Percentiles rank a stretch among this genome's conserved stretches.
These are phyloP conservation scores for Eumacrocentrus americanus DNA, from an alignment of 2,888 invertebrate species.

Conservation along the genomic window DNA sequence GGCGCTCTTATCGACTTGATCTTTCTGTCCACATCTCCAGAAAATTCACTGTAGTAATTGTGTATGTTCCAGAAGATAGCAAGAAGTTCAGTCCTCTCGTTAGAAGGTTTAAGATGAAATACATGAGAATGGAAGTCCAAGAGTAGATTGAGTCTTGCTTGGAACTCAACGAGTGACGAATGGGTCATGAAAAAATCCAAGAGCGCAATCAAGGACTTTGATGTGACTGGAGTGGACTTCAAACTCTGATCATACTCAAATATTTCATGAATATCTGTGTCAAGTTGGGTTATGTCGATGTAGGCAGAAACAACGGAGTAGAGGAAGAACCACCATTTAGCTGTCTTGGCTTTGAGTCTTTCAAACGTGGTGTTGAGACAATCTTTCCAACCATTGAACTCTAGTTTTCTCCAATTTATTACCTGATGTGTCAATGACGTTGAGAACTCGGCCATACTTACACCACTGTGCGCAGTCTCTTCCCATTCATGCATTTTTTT, in stretches of 20 bases:
- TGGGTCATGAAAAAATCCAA: conserved; percentile 84
- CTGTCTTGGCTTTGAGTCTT: conserved; percentile 71
- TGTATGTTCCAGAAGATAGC: conserved; percentile 81
- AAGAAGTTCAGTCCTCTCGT: conserved; percentile 64
- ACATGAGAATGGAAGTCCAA: conserved; percentile 82
- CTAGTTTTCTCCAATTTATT: conserved; percentile 88
- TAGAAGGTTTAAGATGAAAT: conserved; percentile 65
- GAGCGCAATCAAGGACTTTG: conserved; percentile 64
- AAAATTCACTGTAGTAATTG: conserved; percentile 84
- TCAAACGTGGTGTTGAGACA: conserved; percentile 74
- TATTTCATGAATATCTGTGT: conserved; percentile 45
- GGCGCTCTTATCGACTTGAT: conserved; percentile 76
- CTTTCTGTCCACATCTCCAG: conserved; percentile 67
- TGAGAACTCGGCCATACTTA: conserved; percentile 79
- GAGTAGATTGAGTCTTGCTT: conserved; percentile 77
- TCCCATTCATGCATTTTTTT: conserved; percentile 91
- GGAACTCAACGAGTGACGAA: conserved; percentile 84
- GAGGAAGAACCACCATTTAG: conserved; percentile 91
- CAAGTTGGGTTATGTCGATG: conserved; percentile 46
- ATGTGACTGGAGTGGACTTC: conserved; percentile 45
- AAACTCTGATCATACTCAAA: conserved; percentile 37
- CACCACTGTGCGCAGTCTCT: conserved; percentile 83
- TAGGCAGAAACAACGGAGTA: conserved; percentile 75
- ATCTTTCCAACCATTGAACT: conserved; percentile 87
- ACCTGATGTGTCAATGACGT: conserved; percentile 79